phyloP scores from a whole-genome alignment of 1,140 invertebrate genomes.

The Halesus radiatus region DNA sequence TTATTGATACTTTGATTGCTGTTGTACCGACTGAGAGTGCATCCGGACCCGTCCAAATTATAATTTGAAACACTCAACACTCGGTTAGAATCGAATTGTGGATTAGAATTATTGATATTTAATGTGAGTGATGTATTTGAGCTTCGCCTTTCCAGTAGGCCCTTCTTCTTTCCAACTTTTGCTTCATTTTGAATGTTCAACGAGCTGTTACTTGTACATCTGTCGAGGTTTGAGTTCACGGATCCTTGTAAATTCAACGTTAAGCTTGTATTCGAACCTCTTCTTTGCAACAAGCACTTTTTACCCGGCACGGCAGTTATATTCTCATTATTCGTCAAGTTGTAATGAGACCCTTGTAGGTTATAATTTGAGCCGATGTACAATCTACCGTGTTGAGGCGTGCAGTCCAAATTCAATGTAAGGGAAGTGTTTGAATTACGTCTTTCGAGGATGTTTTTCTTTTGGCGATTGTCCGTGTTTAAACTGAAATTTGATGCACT shows the following conservation, averaged over 20 bases:
- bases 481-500: constrained; percentile 69
- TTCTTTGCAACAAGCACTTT: constrained; percentile 83
- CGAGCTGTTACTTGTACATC: constrained; percentile 71
- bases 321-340: constrained; percentile 54
- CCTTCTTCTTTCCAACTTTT: constrained; percentile 71
- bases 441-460: constrained; percentile 80
- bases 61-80: constrained; percentile 68
- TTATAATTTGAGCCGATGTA: constrained; percentile 51
- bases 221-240: constrained; percentile 65
- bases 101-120: constrained; percentile 59
- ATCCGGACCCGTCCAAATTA: constrained; percentile 66
- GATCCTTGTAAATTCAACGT: constrained; percentile 75
- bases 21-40: constrained; percentile 67
- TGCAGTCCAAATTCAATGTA: constrained; percentile 72
- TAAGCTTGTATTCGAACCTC: constrained; percentile 90
- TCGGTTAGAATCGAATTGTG: constrained; percentile 63
- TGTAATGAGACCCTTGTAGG: constrained; percentile 56
- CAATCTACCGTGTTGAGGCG: constrained; percentile 41
- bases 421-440: constrained; percentile 90
- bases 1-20: constrained; percentile 68
- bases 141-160: constrained; percentile 68
- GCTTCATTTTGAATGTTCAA: constrained; percentile 65
- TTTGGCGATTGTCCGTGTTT: constrained; percentile 65
- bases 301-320: constrained; percentile 62
- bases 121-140: constrained; percentile 67